Evolutionary conservation across 2,888 invertebrate genomes (phyloP).

Genomic region (Latrodectus elegans): DNA sequence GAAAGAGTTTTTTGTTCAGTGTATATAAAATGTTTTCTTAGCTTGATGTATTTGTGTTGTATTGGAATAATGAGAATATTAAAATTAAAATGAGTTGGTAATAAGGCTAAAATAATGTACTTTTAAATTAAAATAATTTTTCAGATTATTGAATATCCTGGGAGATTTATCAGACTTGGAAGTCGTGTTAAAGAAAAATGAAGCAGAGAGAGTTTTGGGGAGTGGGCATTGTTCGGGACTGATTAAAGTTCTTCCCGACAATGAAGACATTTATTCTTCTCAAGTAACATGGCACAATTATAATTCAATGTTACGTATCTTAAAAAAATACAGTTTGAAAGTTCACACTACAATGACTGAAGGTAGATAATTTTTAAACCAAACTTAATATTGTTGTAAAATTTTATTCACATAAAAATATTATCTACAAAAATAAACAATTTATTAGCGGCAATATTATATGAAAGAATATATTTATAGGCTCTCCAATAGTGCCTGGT

Average conservation of each 20-base stretch:
- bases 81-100: background rate
- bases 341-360: slow-evolving; percentile 79
- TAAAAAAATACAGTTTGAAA: slow-evolving; percentile 88
- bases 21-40: too few relatives aligned
- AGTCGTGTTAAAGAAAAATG: slow-evolving; percentile 72
- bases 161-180: slow-evolving; percentile 85
- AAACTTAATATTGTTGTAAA: background rate
- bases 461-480: slow-evolving; percentile 41
- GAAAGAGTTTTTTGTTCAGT: too few relatives aligned
- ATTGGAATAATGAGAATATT: background rate
- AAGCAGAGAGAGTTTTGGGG: slow-evolving; percentile 70
- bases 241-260: slow-evolving; percentile 80
- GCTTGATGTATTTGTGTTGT: too few relatives aligned
- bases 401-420: background rate
- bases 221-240: slow-evolving; percentile 81
- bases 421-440: background rate
- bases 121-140: slow-evolving; percentile 25
- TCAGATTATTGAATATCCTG: slow-evolving; percentile 83
- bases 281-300: slow-evolving; percentile 89
- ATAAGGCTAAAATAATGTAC: background rate
- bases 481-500: slow-evolving; percentile 79
- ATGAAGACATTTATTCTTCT: slow-evolving; percentile 81
- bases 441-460: background rate
- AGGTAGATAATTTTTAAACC: slow-evolving; percentile 46
- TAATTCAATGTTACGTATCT: slow-evolving; percentile 86